Evolutionary conservation across 2,888 invertebrate genomes (phyloP).

Genomic region (Acleris laterana): DNA sequence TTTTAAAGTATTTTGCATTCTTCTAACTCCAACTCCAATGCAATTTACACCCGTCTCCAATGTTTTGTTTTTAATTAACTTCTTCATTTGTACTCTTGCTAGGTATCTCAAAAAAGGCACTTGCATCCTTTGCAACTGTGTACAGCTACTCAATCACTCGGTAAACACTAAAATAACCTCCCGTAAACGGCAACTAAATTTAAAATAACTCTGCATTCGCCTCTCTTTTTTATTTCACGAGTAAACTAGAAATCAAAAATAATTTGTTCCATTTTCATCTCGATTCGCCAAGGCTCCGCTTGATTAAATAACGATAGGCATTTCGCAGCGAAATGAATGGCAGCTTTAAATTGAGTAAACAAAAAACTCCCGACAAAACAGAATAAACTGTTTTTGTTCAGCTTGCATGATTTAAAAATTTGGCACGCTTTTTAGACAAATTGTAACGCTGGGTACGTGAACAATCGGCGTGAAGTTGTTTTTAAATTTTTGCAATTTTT

Average conservation of each 20-base stretch:
- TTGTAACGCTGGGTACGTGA: slow-evolving; percentile 4
- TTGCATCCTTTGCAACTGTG: no score
- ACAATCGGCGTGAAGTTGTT: slow-evolving; percentile 7
- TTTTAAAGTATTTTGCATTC: no score
- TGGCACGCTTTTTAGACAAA: slow-evolving; percentile 14
- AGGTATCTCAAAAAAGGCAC: no score
- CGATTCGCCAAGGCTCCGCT: slow-evolving; percentile 20
- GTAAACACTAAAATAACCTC: no score
- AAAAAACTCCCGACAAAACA: not conserved
- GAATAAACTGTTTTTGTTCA: slow-evolving; percentile 12
- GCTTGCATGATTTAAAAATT: slow-evolving; percentile 17
- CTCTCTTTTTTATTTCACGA: not conserved
- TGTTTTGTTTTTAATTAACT: no score
- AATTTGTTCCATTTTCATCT: slow-evolving; percentile 21
- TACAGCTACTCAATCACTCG: no score
- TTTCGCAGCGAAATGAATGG: slow-evolving; percentile 17
- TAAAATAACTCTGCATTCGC: no score
- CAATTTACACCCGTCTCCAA: no score
- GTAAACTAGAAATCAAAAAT: slow-evolving; percentile 8
- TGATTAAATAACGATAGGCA: slow-evolving; percentile 12
- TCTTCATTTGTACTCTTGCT: no score
- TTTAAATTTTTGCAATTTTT: not conserved
- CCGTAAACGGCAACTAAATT: no score
- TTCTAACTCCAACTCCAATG: no score
- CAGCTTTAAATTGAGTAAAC: slow-evolving; percentile 12